Evolutionary conservation across 2,797 vertebrate species (phyloP).

Genomic region (Pseudomugil gertrudae): DNA sequence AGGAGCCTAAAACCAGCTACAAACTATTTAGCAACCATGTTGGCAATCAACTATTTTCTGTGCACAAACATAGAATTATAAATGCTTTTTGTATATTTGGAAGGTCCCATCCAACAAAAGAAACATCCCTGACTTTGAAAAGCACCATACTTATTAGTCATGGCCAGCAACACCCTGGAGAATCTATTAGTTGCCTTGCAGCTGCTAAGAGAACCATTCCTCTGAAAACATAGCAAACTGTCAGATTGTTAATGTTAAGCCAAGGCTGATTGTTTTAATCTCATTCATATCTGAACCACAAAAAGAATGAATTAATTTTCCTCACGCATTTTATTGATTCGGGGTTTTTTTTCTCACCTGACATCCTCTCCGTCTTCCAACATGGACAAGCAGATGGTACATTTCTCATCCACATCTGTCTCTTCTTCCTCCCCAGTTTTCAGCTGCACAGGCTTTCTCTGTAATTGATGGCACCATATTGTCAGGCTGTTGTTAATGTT

Average conservation of each 20-base stretch:
- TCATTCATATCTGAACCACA: not conserved
- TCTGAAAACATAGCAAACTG: not conserved
- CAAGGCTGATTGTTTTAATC: not conserved
- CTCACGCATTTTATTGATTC: not conserved
- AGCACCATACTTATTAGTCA: constrained; percentile 12
- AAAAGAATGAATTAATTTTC: not conserved
- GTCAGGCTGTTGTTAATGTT: not conserved
- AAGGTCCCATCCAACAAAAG: not conserved
- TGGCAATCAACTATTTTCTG: not conserved
- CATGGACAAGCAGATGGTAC: constrained; percentile 98
- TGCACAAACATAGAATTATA: not conserved
- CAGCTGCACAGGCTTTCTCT: constrained; percentile 90
- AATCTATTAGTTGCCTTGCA: constrained; percentile 18
- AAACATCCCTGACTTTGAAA: not conserved
- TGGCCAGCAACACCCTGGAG: not conserved
- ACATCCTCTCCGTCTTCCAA: constrained; percentile 97
- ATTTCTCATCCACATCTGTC: constrained; percentile 96
- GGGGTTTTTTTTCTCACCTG: constrained; percentile 81
- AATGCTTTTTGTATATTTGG: not conserved
- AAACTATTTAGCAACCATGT: not conserved
- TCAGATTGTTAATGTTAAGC: constrained; percentile 1
- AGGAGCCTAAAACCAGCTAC: not conserved
- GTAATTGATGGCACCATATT: not conserved
- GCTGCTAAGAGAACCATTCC: not conserved
- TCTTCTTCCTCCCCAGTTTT: constrained; percentile 92